Conservation (phyloP, 2,888 invertebrate genomes). For the Monoplex corrugatus region DNA sequence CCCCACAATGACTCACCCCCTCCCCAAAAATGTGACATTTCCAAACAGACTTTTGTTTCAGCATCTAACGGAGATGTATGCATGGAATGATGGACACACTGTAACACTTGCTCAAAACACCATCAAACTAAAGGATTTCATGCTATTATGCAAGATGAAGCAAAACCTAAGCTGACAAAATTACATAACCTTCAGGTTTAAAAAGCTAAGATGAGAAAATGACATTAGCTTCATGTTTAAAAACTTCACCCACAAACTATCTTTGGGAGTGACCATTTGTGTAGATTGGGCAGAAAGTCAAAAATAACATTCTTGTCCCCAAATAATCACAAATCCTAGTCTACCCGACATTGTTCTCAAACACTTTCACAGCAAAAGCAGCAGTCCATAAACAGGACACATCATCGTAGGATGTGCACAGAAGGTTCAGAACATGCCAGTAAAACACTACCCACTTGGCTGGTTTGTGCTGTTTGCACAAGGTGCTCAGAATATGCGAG, state of each 20-base stretch:
- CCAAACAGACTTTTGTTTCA: not conserved
- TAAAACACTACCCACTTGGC: no score
- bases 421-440: no score
- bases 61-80: not conserved
- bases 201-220: no score
- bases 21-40: no score
- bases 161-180: not conserved
- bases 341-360: not conserved
- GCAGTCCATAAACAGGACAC: no score
- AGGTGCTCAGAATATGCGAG: no score
- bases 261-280: not conserved
- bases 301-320: not conserved
- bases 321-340: not conserved
- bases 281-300: not conserved
- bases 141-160: not conserved
- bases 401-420: no score
- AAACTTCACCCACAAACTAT: not conserved
- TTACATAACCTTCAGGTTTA: not conserved
- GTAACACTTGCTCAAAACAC: no score
- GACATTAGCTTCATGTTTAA: no score
- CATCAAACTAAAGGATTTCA: conserved; percentile 29
- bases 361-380: not conserved
- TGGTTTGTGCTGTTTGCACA: no score
- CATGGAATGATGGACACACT: not conserved
- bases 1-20: no score